Base-by-base conservation (phyloP, 2,888 invertebrate species). In the Zygaena filipendulae region DNA sequence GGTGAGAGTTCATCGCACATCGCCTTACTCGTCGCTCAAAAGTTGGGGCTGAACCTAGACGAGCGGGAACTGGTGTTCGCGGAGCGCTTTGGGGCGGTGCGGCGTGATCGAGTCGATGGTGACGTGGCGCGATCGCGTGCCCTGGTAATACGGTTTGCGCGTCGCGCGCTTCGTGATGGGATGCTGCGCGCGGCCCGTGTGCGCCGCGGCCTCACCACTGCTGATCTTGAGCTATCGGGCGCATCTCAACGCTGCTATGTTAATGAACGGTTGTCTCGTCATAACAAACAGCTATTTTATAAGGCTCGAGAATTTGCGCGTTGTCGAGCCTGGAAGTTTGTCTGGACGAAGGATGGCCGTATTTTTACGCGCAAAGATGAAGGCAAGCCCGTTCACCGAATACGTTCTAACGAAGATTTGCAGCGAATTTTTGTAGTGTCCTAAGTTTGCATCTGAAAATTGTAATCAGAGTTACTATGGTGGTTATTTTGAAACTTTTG, bases 211-310 rank as follows among this genome's bases (percentile, higher is more conserved):
- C n/a, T 29, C 2, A 16, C 12, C 13, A 22, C 23, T n/a, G n/a
- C n/a, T n/a, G n/a, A n/a, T n/a, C n/a, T n/a, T n/a, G n/a, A n/a
- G n/a, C n/a, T n/a, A n/a, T n/a, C n/a, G n/a, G n/a, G n/a, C 4
- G 16, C 10, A 6, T 21, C 21, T 1, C n/a, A 16, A 1, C 21
- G 25, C 3, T 9, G 23, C 7, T 25, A 29, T 11, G 6, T 30
- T 1, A 30, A 33, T 16, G 36, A 36, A 21, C 32, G 30, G 3
- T 25, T 36, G 2, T 32, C 36, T 1, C 11, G 13, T 4, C 2
- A 3, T 1, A 35, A 35, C 11, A 21, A 29, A n/a, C 12, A 21
- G 10, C 19, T 35, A 4, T 35, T 35, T 9, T 19, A 16, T 7
- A 10, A 23, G 7, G 21, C 26, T 1, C 19, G 32, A 2, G 9